These are phyloP conservation scores for Arizona elegans DNA, from an alignment of 2,113 vertebrate species.

Conservation along the genomic window DNA sequence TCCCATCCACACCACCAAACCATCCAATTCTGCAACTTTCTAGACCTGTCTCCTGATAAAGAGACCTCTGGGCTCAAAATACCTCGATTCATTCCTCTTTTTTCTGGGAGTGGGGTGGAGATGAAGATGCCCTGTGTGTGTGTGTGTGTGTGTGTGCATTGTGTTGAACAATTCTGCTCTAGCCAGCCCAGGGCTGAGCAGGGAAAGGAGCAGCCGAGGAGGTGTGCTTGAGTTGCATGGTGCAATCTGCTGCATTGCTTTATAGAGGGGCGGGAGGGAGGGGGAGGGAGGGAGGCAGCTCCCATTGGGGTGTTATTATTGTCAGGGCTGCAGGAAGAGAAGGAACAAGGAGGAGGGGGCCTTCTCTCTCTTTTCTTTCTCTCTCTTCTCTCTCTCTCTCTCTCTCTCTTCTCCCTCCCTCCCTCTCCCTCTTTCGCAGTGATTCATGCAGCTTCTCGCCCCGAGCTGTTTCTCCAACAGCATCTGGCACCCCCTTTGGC, in stretches of 20 bases:
- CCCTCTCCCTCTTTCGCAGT: slow-evolving; percentile 6
- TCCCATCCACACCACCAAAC: background rate
- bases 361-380: background rate
- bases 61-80: background rate
- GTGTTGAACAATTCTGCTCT: background rate
- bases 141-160: background rate
- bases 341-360: background rate
- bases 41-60: background rate
- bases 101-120: background rate
- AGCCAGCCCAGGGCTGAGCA: background rate
- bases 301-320: background rate
- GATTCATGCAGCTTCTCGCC: slow-evolving; percentile 56
- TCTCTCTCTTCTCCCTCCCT: background rate
- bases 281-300: background rate
- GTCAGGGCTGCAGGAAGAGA: background rate
- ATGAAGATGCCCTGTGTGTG: background rate
- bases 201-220: background rate
- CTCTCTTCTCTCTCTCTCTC: background rate
- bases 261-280: too few relatives aligned
- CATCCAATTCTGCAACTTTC: background rate
- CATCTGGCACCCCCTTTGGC: slow-evolving; percentile 12
- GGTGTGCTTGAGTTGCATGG: background rate
- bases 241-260: background rate
- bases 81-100: background rate
- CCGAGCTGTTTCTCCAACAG: background rate